phyloP scores from a whole-genome alignment of 2,888 invertebrate species.

The Caenorhabditis auriculariae region DNA sequence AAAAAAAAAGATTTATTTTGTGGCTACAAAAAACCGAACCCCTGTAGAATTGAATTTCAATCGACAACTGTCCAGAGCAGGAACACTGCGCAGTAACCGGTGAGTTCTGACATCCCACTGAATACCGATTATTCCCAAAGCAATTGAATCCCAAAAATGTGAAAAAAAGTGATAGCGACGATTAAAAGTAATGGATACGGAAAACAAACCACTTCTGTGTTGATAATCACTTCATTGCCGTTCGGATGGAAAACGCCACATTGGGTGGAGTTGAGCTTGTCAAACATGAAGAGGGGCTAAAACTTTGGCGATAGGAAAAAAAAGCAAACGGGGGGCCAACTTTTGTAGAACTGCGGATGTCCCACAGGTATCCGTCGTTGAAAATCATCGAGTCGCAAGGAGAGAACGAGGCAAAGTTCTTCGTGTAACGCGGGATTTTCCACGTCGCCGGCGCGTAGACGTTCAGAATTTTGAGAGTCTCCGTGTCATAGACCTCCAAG shows the following conservation, averaged over 20 bases:
- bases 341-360: conserved; percentile 20
- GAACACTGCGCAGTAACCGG: conserved; percentile 88
- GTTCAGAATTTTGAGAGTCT: conserved; percentile 76
- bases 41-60: conserved; percentile 85
- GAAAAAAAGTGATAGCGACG: not conserved
- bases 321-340: not conserved
- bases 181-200: not conserved
- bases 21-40: conserved; percentile 49
- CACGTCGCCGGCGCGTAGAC: conserved; percentile 70
- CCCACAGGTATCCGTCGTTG: conserved; percentile 34
- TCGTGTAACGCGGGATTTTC: conserved; percentile 6
- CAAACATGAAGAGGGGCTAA: conserved; percentile 88
- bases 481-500: conserved; percentile 78
- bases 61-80: conserved; percentile 85
- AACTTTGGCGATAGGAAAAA: conserved; percentile 60
- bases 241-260: conserved; percentile 56
- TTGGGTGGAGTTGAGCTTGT: conserved; percentile 79
- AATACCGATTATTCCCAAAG: not conserved
- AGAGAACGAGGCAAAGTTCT: conserved; percentile 33
- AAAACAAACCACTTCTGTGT: conserved; percentile 78
- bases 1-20: conserved; percentile 3
- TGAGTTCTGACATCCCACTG: conserved; percentile 94
- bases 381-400: conserved; percentile 32
- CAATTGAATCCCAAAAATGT: not conserved
- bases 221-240: conserved; percentile 77